These are phyloP conservation scores for Brachionus calyciflorus DNA, from an alignment of 1,140 invertebrate species.

Conservation along the genomic window DNA sequence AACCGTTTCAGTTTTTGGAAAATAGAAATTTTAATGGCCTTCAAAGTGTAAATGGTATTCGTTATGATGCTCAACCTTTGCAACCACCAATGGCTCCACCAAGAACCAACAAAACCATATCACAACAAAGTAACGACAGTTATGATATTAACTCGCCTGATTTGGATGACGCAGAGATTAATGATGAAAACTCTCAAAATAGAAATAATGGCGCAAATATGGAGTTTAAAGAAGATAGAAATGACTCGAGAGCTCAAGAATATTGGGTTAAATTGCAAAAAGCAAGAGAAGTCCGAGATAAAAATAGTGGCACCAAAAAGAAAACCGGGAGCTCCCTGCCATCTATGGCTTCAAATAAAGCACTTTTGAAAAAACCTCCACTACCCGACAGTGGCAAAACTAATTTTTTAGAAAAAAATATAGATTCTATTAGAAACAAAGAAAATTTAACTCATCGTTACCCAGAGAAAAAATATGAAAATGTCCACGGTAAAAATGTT, in stretches of 20 bases:
- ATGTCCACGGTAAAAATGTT: constrained; percentile 42
- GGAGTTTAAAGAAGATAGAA: neutral
- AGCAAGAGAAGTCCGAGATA: neutral
- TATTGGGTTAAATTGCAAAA: constrained; percentile 39
- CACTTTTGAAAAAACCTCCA: neutral
- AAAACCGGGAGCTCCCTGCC: constrained; percentile 29
- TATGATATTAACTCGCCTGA: constrained; percentile 22
- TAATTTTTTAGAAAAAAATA: constrained; percentile 43
- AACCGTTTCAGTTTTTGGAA: constrained; percentile 18
- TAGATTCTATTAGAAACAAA: constrained; percentile 37
- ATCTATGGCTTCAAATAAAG: constrained; percentile 1
- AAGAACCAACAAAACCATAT: neutral
- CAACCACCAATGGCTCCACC: neutral
- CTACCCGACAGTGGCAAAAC: constrained; percentile 19
- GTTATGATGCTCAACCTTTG: constrained; percentile 33
- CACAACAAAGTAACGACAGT: constrained; percentile 8
- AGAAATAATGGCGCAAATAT: neutral
- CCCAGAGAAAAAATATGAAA: constrained; percentile 46
- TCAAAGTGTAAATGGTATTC: constrained; percentile 23
- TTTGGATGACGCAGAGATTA: neutral
- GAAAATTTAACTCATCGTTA: constrained; percentile 46
- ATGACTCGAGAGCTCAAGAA: constrained; percentile 27
- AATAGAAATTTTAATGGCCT: neutral
- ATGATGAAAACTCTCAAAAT: neutral
- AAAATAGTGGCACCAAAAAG: constrained; percentile 15